These are phyloP conservation scores for Petrophora chlorosata DNA, from an alignment of 2,888 invertebrate genomes.

Conservation along the genomic window DNA sequence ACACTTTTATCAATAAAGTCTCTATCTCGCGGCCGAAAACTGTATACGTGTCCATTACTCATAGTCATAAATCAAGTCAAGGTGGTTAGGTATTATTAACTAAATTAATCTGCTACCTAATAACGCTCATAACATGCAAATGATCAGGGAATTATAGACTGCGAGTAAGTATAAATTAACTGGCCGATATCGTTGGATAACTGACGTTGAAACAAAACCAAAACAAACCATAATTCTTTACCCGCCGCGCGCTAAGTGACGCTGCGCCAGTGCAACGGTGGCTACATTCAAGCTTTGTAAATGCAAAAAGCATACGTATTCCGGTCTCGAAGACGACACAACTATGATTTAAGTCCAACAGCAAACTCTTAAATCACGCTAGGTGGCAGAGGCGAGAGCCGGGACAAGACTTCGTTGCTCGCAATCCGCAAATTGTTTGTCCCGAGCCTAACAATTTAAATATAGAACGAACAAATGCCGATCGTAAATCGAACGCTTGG, in stretches of 20 bases:
- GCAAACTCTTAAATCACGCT: slow-evolving; percentile 75
- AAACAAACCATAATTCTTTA: slow-evolving; percentile 63
- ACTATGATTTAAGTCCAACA: slow-evolving; percentile 74
- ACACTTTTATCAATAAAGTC: slow-evolving; percentile 42
- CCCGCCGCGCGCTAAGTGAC: slow-evolving; percentile 53
- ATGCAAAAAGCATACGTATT: slow-evolving; percentile 66
- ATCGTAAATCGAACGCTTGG: slow-evolving; percentile 73
- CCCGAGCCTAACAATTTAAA: slow-evolving; percentile 79
- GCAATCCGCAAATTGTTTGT: slow-evolving; percentile 81
- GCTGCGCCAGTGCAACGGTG: slow-evolving; percentile 48
- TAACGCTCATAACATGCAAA: slow-evolving; percentile 32
- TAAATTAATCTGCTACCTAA: slow-evolving; percentile 31
- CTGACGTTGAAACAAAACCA: slow-evolving; percentile 53
- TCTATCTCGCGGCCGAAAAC: slow-evolving; percentile 35
- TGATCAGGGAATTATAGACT: slow-evolving; percentile 41
- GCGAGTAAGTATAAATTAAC: slow-evolving; percentile 42
- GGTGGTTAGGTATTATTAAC: slow-evolving; percentile 22
- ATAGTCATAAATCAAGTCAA: slow-evolving; percentile 27
- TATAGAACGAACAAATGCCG: slow-evolving; percentile 79
- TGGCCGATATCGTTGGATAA: slow-evolving; percentile 40
- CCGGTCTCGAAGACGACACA: slow-evolving; percentile 64
- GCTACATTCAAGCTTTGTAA: slow-evolving; percentile 56
- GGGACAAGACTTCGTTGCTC: slow-evolving; percentile 68
- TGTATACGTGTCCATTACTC: slow-evolving; percentile 39
- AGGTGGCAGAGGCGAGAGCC: slow-evolving; percentile 67